A percentile compares a stretch with the other conserved stretches of the same genome.
Conservation (phyloP, 2,797 vertebrate species). For the Mormyrops attenuatus region DNA sequence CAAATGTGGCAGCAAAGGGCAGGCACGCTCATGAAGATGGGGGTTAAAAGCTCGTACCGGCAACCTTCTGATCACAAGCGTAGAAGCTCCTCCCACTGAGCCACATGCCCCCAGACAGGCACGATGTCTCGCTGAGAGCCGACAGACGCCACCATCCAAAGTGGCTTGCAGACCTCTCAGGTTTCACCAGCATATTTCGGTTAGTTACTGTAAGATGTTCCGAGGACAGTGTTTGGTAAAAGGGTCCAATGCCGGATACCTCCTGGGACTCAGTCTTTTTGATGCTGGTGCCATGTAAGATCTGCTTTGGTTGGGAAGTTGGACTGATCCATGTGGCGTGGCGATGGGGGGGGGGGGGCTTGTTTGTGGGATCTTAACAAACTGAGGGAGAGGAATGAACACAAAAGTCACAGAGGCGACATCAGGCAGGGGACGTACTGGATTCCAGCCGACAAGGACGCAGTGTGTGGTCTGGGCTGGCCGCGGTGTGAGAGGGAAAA, state of each 20-base stretch:
- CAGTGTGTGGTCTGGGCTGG: background rate
- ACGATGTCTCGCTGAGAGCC: background rate
- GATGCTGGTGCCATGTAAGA: background rate
- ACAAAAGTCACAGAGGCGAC: background rate
- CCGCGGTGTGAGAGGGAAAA: background rate
- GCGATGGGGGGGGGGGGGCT: background rate
- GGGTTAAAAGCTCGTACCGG: background rate
- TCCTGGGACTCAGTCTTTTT: background rate
- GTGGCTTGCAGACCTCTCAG: background rate
- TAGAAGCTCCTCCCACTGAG: background rate
- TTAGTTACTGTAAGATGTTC: background rate
- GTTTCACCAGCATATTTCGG: background rate
- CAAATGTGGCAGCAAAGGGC: background rate
- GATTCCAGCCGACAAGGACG: background rate
- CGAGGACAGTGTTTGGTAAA: background rate
- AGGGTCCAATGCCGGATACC: background rate
- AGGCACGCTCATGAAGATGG: background rate
- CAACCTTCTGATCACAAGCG: background rate
- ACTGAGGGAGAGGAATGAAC: background rate
- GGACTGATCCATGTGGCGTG: background rate
- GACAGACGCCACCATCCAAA: background rate
- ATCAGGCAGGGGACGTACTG: background rate
- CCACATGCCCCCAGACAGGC: background rate
- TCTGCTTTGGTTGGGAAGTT: background rate
- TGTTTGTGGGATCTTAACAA: background rate